Conservation (phyloP, 2,797 vertebrate genomes). For the Rousettus madagascariensis region DNA sequence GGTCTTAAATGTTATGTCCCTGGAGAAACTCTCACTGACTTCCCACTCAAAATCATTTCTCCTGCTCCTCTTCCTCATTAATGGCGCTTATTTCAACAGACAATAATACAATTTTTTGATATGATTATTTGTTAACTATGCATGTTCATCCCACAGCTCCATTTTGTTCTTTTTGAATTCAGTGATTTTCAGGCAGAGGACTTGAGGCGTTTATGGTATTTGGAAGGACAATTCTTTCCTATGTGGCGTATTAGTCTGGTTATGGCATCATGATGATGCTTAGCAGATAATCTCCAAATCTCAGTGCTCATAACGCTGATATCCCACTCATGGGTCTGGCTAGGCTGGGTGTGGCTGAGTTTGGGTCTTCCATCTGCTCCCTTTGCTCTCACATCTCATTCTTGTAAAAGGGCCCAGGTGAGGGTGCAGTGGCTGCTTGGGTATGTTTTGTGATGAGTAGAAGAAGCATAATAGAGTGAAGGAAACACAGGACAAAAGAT, state of each 20-base stretch:
- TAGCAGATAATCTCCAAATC: not conserved
- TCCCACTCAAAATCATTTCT: not conserved
- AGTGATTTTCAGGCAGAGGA: not conserved
- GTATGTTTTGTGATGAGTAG: not conserved
- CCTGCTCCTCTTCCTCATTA: not conserved
- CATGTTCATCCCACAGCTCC: not conserved
- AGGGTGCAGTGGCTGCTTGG: not conserved
- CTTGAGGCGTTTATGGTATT: not conserved
- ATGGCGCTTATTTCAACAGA: not conserved
- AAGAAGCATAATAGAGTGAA: not conserved
- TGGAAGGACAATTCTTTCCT: not conserved
- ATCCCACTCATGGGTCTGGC: not conserved
- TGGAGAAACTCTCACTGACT: not conserved
- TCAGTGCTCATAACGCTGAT: not conserved
- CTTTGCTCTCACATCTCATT: not conserved
- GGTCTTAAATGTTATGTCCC: not conserved
- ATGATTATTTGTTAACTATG: not conserved
- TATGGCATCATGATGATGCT: not conserved
- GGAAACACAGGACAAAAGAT: not conserved
- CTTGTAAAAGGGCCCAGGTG: too few species aligned
- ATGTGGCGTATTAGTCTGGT: not conserved
- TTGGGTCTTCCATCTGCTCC: not conserved
- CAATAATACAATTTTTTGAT: not conserved
- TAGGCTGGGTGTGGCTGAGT: not conserved
- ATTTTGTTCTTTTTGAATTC: not conserved